Evolutionary conservation across 2,888 invertebrate species (phyloP).

Genomic region (Cataglyphis altisquamis): DNA sequence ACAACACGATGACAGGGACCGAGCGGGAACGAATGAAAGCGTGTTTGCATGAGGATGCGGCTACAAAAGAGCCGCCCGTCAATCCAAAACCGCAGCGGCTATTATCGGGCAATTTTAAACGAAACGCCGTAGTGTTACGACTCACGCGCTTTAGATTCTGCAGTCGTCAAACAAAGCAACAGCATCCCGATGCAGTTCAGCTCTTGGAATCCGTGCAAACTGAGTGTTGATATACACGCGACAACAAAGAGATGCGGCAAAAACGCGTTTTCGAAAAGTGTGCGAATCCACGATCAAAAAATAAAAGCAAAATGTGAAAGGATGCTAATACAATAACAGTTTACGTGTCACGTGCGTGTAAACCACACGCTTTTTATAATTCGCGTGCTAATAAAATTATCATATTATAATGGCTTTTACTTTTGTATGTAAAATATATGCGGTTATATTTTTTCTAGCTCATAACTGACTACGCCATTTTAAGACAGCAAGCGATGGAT

Average conservation of each 20-base stretch:
- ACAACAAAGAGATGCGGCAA: constrained; percentile 43
- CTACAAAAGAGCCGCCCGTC: constrained; percentile 70
- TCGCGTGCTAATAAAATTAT: background rate
- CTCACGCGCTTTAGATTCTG: constrained; percentile 56
- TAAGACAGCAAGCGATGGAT: constrained; percentile 34
- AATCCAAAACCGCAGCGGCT: constrained; percentile 68
- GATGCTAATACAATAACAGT: background rate
- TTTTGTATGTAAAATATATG: background rate
- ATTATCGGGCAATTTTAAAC: constrained; percentile 74
- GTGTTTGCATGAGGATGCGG: constrained; percentile 67
- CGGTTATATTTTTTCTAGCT: background rate
- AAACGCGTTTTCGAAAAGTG: constrained; percentile 44
- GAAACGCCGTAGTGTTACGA: constrained; percentile 68
- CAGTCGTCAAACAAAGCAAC: constrained; percentile 61
- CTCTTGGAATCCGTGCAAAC: constrained; percentile 45
- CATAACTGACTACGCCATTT: constrained; percentile 25
- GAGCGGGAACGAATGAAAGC: constrained; percentile 67
- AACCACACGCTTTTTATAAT: background rate
- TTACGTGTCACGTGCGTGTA: background rate
- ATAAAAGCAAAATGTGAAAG: constrained; percentile 13
- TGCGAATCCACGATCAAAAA: background rate
- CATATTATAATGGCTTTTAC: background rate
- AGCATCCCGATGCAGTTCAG: constrained; percentile 19
- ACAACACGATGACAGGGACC: constrained; percentile 72
- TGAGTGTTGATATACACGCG: constrained; percentile 32